These are phyloP conservation scores for Hassar affinis DNA, from an alignment of 2,113 vertebrate species.

Conservation along the genomic window DNA sequence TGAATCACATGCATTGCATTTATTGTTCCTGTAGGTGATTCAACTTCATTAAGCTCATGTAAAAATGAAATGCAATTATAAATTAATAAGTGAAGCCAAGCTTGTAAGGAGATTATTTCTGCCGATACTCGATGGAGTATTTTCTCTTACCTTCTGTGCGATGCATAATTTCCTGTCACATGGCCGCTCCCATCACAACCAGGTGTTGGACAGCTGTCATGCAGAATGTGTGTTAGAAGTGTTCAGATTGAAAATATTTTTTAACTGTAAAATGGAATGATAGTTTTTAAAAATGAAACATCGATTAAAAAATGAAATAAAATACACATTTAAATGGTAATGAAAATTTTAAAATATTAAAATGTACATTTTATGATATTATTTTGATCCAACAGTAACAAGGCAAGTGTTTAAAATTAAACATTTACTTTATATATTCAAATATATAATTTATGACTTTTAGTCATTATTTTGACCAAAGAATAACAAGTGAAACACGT, in stretches of 20 bases:
- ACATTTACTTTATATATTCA: no score
- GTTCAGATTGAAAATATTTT: background rate
- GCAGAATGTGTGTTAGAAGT: slow-evolving; percentile 21
- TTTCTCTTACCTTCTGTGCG: slow-evolving; percentile 77
- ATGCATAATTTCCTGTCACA: slow-evolving; percentile 82
- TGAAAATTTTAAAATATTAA: background rate
- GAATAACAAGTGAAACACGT: background rate
- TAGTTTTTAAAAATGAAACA: background rate
- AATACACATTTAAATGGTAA: no score
- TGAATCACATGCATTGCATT: background rate
- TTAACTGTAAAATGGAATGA: background rate
- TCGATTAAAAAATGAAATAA: background rate
- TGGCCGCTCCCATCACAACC: slow-evolving; percentile 83
- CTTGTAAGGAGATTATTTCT: background rate
- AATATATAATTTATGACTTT: background rate
- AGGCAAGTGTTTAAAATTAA: no score
- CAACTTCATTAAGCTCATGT: background rate
- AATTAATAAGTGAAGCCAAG: background rate
- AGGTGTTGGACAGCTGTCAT: slow-evolving; percentile 78
- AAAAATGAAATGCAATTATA: background rate
- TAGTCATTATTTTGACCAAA: background rate
- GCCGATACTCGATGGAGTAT: slow-evolving; percentile 43
- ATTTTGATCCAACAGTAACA: background rate
- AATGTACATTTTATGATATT: background rate
- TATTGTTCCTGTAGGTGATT: background rate